A percentile compares a stretch with the other conserved stretches of the same genome.
Conservation (phyloP, 2,113 vertebrate genomes). For the Ictalurus punctatus region DNA sequence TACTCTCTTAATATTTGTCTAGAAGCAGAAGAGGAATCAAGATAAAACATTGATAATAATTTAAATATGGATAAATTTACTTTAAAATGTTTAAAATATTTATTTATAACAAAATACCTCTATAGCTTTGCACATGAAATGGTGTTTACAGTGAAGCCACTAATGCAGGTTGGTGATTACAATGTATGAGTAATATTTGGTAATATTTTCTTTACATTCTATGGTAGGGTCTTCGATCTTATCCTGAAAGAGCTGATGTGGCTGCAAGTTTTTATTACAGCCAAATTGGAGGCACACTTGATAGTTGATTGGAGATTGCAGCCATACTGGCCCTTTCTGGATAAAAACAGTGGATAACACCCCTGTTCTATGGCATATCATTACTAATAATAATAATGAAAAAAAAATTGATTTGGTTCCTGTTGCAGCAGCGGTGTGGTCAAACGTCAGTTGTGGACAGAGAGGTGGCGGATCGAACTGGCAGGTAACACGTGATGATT, state of each 20-base stretch:
- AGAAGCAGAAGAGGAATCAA: not conserved
- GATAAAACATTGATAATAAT: not conserved
- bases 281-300: not conserved
- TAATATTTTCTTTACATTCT: constrained; percentile 18
- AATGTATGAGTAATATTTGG: constrained; percentile 2
- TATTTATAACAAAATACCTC: constrained; percentile 43
- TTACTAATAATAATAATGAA: not conserved
- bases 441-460: too few species aligned
- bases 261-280: not conserved
- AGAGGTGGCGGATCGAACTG: too few species aligned
- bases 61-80: constrained; percentile 17
- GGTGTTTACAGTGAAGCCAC: constrained; percentile 39
- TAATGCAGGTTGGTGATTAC: constrained; percentile 20
- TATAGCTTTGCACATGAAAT: constrained; percentile 31
- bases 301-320: not conserved
- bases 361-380: not conserved
- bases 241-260: not conserved
- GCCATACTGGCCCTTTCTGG: not conserved
- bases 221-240: too few species aligned
- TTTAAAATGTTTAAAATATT: not conserved
- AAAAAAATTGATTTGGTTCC: not conserved
- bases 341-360: not conserved
- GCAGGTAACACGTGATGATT: too few species aligned
- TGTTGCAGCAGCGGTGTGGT: too few species aligned
- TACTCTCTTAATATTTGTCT: not conserved